Conservation (phyloP, 2,888 invertebrate genomes). For the Psylliodes chrysocephalus region DNA sequence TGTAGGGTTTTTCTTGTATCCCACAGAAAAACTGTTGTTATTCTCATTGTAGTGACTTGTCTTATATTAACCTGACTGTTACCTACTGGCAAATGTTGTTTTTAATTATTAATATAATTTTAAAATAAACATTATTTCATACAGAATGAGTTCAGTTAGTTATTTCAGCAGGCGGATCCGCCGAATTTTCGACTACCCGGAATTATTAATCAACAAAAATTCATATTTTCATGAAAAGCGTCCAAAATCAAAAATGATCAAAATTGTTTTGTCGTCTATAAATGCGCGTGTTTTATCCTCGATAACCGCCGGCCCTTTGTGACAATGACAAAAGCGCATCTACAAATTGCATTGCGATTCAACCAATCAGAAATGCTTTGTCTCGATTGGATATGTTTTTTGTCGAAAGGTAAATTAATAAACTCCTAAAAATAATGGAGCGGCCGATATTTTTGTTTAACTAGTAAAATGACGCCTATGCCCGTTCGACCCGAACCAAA, state of each 20-base stretch:
- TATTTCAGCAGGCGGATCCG: too few relatives aligned
- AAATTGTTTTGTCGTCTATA: slow-evolving; percentile 32
- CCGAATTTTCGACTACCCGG: too few relatives aligned
- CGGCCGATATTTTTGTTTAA: slow-evolving; percentile 51
- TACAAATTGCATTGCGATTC: slow-evolving; percentile 66
- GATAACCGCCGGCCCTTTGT: slow-evolving; percentile 62
- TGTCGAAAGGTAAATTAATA: slow-evolving; percentile 57
- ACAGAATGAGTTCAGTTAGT: too few relatives aligned
- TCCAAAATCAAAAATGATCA: slow-evolving; percentile 25
- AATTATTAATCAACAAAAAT: too few relatives aligned
- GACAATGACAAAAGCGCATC: slow-evolving; percentile 60
- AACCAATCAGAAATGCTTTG: slow-evolving; percentile 66
- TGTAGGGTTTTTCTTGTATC: too few relatives aligned
- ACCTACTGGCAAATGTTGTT: too few relatives aligned
- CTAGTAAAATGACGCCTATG: slow-evolving; percentile 49
- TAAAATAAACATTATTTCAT: too few relatives aligned
- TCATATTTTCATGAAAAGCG: not conserved
- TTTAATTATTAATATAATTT: too few relatives aligned
- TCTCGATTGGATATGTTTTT: slow-evolving; percentile 57
- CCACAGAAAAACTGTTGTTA: too few relatives aligned
- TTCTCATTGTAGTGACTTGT: too few relatives aligned
- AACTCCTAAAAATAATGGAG: slow-evolving; percentile 55
- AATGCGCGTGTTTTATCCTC: slow-evolving; percentile 62
- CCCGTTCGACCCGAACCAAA: slow-evolving; percentile 52
- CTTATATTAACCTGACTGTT: too few relatives aligned